Percentiles rank a stretch among this genome's conserved stretches.
Conservation (phyloP, 1,140 invertebrate species). For the Steinernema feltiae region DNA sequence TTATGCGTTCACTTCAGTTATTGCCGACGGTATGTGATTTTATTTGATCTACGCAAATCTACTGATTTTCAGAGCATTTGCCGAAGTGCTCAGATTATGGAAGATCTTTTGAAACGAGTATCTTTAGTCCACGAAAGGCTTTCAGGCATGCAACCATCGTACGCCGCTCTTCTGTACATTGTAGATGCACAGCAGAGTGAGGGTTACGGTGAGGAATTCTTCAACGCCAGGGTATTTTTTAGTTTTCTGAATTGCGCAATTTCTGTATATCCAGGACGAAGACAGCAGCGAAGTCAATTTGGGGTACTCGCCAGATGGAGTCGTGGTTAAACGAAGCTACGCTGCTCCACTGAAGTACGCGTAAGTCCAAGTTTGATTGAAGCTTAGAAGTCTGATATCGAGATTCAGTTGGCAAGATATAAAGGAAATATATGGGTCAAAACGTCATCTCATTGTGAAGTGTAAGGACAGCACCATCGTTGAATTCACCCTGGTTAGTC, state of each 20-base stretch:
- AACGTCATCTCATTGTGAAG: background rate
- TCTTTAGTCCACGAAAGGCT: slow-evolving; percentile 12
- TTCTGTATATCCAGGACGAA: no score
- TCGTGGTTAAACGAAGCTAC: slow-evolving; percentile 19
- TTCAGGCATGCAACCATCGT: slow-evolving; percentile 10
- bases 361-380: no score
- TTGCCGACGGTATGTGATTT: slow-evolving; percentile 38
- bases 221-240: slow-evolving; percentile 22
- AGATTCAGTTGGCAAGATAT: background rate
- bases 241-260: slow-evolving; percentile 6
- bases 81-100: slow-evolving; percentile 19
- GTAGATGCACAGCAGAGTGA: slow-evolving; percentile 17
- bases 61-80: slow-evolving; percentile 16
- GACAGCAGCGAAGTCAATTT: slow-evolving; percentile 19
- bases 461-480: slow-evolving; percentile 6
- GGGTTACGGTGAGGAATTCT: slow-evolving; percentile 26
- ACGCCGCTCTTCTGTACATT: slow-evolving; percentile 20
- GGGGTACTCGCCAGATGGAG: slow-evolving; percentile 19
- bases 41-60: background rate
- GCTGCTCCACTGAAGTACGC: slow-evolving; percentile 22
- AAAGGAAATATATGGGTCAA: background rate
- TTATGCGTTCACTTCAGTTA: slow-evolving; percentile 37
- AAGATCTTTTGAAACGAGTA: slow-evolving; percentile 15
- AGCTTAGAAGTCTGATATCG: no score
- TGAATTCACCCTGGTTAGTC: background rate